Evolutionary conservation across 2,113 vertebrate genomes (phyloP).

Genomic region (Formicarius rufipectus): DNA sequence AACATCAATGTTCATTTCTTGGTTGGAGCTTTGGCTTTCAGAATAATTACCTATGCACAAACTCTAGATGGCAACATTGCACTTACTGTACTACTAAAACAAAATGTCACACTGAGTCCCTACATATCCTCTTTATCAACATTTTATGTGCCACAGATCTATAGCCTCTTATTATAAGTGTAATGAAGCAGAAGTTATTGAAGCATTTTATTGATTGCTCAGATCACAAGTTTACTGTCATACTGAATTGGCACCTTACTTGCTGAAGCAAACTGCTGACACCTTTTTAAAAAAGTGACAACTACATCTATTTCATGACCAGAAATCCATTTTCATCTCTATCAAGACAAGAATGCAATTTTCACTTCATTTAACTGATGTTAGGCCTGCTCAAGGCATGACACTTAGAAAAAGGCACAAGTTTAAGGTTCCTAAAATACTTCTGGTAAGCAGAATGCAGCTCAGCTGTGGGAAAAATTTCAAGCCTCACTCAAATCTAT

Average conservation of each 20-base stretch:
- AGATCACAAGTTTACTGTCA: constrained; percentile 92
- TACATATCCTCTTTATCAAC: constrained; percentile 79
- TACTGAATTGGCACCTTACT: constrained; percentile 91
- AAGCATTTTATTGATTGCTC: constrained; percentile 94
- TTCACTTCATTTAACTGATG: constrained; percentile 95
- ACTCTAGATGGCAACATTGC: constrained; percentile 93
- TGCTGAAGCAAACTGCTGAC: constrained; percentile 92
- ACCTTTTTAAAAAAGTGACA: constrained; percentile 96
- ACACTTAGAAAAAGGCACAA: constrained; percentile 82
- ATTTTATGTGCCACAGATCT: constrained; percentile 85
- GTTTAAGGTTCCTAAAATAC: constrained; percentile 86
- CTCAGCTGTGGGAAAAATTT: constrained; percentile 71
- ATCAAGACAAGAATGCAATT: constrained; percentile 96
- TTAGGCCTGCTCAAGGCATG: constrained; percentile 83
- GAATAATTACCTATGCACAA: constrained; percentile 77
- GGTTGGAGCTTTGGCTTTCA: neutral
- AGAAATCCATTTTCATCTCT: constrained; percentile 96
- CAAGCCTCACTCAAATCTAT: constrained; percentile 39
- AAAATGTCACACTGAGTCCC: constrained; percentile 66
- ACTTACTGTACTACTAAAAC: constrained; percentile 74
- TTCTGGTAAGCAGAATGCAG: constrained; percentile 74
- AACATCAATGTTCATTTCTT: neutral
- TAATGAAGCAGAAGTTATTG: constrained; percentile 93
- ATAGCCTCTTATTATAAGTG: constrained; percentile 93
- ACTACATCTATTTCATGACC: constrained; percentile 94